A percentile compares a stretch with the other conserved stretches of the same genome.
These are phyloP conservation scores for Chrysomela aeneicollis DNA, from an alignment of 2,888 invertebrate species.

Conservation along the genomic window DNA sequence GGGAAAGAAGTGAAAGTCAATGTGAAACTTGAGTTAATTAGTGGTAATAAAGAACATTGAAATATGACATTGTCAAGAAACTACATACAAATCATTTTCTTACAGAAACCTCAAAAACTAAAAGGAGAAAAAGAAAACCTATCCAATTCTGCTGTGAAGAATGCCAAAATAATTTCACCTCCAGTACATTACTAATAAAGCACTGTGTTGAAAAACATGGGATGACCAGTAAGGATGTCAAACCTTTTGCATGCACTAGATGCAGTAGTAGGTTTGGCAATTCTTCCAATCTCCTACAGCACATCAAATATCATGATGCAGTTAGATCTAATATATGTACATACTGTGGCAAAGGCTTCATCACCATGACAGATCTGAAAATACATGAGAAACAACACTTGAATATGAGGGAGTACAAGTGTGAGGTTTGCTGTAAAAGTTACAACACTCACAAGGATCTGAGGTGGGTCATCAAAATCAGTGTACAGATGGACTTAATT, in stretches of 20 bases:
- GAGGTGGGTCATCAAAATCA: slow-evolving; percentile 32
- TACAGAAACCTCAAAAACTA: slow-evolving; percentile 21
- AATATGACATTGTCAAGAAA: neutral
- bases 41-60: slow-evolving; percentile 20
- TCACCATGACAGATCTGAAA: slow-evolving; percentile 50
- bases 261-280: slow-evolving; percentile 49
- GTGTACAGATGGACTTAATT: too few relatives aligned
- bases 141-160: slow-evolving; percentile 43
- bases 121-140: slow-evolving; percentile 31
- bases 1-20: slow-evolving; percentile 25
- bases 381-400: slow-evolving; percentile 52
- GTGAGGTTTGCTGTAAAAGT: slow-evolving; percentile 49
- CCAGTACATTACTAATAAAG: slow-evolving; percentile 43
- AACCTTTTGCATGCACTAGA: slow-evolving; percentile 49
- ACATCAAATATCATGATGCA: slow-evolving; percentile 51
- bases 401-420: slow-evolving; percentile 49
- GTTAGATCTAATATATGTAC: slow-evolving; percentile 49
- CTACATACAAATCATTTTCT: neutral
- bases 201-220: slow-evolving; percentile 47
- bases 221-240: slow-evolving; percentile 45
- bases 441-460: slow-evolving; percentile 53
- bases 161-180: slow-evolving; percentile 39
- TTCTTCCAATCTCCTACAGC: slow-evolving; percentile 49
- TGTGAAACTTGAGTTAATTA: slow-evolving; percentile 18
- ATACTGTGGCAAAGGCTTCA: slow-evolving; percentile 59